Base-by-base conservation (phyloP, 2,113 vertebrate genomes). In the Telmatochromis bifrenatus region DNA sequence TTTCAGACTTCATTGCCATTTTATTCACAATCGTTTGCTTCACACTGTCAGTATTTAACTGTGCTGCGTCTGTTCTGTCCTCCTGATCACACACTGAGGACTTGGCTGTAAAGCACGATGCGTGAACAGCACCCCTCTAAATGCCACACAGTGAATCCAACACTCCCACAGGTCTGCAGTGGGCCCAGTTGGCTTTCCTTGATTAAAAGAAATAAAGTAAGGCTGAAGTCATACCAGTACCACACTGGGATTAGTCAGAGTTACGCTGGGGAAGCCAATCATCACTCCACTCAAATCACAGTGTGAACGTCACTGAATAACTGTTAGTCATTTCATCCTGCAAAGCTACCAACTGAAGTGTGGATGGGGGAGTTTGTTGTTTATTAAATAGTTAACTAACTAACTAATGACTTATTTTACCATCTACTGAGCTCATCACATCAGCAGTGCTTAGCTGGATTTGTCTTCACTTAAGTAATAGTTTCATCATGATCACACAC, bases 291-390 rank as follows among this genome's bases (percentile, higher is more conserved):
- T 73, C 37, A 45, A 14, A 26, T 73, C 37, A 45, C 21, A 73
- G 37, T 42, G 37, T 39, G 37, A 73, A 7, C 21, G 4, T 45
- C 68, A 73, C 21, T 10, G 37, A 45, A 45, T 73, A 73, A 0
- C 68, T 42, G 5, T 73, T 73, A 45, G 1, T 73, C 37, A 73
- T 26, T 73, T 26, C 65, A 73, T 45, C 37, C n/a, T 5, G 68
- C 9, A 47, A 75, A 75, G 23, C 15, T 17, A 47, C 39, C 13
- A 47, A 28, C 21, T 47, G 68, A 45, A 73, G 68, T 73, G 42
- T 17, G 65, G 2, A 70, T 42, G 65, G 35, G 2, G 0, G 0
- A 4, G 65, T 70, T 39, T 45, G 0, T 73, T 1, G 21, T 70
- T 73, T 45, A 15, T 15, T 73, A 47, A 47, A 28, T 19, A 73